Conservation (phyloP, 2,888 invertebrate species). For the Drosophila bunnanda region DNA sequence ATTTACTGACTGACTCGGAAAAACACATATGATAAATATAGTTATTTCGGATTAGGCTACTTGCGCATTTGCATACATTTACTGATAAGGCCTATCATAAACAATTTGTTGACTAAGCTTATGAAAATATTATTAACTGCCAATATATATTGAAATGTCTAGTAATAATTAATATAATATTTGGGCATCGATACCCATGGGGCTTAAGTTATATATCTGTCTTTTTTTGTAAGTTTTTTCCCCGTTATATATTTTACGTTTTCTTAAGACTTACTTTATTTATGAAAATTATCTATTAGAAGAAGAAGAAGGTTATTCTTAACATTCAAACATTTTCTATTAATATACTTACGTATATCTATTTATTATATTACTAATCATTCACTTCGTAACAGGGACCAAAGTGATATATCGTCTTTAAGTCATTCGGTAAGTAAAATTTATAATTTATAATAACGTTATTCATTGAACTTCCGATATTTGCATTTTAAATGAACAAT, state of each 20-base stretch:
- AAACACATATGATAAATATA: not conserved
- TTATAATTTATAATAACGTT: not conserved
- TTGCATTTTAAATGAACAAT: not conserved
- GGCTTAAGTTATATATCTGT: too few species aligned
- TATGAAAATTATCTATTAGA: not conserved
- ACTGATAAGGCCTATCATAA: slow-evolving; percentile 17
- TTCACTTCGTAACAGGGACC: not conserved
- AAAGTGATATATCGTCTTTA: not conserved
- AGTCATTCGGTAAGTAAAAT: not conserved
- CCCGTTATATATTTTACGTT: not conserved
- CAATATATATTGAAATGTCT: not conserved
- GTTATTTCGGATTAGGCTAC: not conserved
- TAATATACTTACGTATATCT: not conserved
- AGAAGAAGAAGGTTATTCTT: too few species aligned
- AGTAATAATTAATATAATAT: not conserved
- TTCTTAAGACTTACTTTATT: not conserved
- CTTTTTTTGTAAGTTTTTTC: too few species aligned
- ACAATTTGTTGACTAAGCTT: not conserved
- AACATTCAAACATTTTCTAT: not conserved
- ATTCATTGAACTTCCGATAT: not conserved
- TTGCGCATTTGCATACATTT: not conserved
- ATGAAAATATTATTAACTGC: not conserved
- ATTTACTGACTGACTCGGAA: not conserved
- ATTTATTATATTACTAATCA: not conserved
- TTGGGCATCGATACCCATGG: not conserved